These are phyloP conservation scores for Mylabris sibirica DNA, from an alignment of 2,888 invertebrate genomes.

Conservation along the genomic window DNA sequence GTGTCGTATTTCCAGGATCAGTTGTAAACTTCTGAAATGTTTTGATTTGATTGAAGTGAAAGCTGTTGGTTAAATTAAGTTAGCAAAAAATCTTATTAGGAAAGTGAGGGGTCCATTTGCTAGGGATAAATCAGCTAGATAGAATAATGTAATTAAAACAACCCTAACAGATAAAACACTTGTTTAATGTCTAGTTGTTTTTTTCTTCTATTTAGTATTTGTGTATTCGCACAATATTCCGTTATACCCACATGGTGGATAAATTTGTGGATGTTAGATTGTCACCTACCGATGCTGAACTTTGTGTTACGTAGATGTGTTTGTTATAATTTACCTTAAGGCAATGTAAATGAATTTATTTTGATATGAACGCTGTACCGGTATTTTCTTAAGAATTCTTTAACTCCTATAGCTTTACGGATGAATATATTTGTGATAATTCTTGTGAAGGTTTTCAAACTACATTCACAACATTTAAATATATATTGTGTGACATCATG, in stretches of 20 bases:
- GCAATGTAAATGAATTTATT: constrained; percentile 32
- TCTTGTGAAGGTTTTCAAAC: background rate
- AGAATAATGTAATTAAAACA: constrained; percentile 18
- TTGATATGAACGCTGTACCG: constrained; percentile 24
- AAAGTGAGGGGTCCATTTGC: constrained; percentile 20
- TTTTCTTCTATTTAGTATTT: background rate
- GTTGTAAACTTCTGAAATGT: constrained; percentile 20
- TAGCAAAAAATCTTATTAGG: constrained; percentile 21
- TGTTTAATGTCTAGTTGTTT: background rate
- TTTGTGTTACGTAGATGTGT: constrained; percentile 24
- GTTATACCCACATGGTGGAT: background rate
- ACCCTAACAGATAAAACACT: constrained; percentile 4
- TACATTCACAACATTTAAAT: constrained; percentile 3
- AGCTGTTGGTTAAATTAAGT: constrained; percentile 20
- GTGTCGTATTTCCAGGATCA: constrained; percentile 5
- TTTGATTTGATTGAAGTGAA: constrained; percentile 22
- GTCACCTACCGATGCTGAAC: constrained; percentile 23
- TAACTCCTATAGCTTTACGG: background rate
- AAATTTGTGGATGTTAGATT: constrained; percentile 10
- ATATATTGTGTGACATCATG: constrained; percentile 2
- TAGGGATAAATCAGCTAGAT: constrained; percentile 16
- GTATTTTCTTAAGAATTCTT: constrained; percentile 5
- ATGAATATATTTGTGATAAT: background rate
- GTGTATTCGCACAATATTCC: background rate
- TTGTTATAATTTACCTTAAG: constrained; percentile 27